Evolutionary conservation across 1,140 invertebrate genomes (phyloP), one percentile per base, ranked within the genome.

Genomic region (Heliconius melpomene): DNA sequence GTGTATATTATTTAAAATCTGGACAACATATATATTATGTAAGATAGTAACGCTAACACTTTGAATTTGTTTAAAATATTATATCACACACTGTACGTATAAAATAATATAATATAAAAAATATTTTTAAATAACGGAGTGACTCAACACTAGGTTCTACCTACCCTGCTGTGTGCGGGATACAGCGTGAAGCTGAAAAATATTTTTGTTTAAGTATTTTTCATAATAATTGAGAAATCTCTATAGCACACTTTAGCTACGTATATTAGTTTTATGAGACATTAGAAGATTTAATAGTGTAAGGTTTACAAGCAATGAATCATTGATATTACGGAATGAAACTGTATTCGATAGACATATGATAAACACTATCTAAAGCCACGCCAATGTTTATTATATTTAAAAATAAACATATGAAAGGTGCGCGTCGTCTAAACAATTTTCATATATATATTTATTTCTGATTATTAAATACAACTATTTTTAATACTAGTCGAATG

Each of bases 331-430:
- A 60, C 60, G 26, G 5, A 29, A 66, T 66, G 60, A 66, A 66
- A 29, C 26, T 66, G 26, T 29, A 66, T 23, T 11, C 60, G 60
- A 29, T 66, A 26, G 60, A 66, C 60, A 66, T 66, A 1, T 26
- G 60, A 66, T 29, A 66, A 66, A 66, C 60, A 66, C 11, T 29
- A 66, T 66, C 60, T 66, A 66, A 66, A 26, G 13, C 60, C 26
- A 29, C 60, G 60, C 26, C 23, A 66, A 66, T 66, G 60, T 66
- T 66, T 66, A 66, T 66, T 66, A 66, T 66, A 66, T 66, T 66
- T 66, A 66, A 11, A 11, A 29, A 66, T 66, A 66, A 66, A 66
- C 60, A 66, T 26, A 66, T 66, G 60, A 66, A 29, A 29, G 60
- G 60, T 66, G 60, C 2, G 26, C 60, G 9, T 13, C 60, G 26